phyloP scores from a whole-genome alignment of 2,113 vertebrate species.

The Athene cunicularia region DNA sequence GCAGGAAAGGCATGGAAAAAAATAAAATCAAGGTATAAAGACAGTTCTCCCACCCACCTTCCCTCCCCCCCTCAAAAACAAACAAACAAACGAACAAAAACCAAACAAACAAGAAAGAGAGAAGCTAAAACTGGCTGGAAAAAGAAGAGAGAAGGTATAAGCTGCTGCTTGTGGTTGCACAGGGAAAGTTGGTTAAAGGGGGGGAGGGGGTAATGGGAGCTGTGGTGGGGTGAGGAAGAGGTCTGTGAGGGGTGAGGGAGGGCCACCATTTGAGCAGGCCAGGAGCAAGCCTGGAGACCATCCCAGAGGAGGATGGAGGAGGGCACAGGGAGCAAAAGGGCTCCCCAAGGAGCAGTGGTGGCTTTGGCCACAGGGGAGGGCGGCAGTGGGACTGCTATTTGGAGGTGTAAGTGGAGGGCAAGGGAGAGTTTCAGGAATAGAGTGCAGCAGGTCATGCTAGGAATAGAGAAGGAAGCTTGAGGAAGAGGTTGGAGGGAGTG shows the following conservation, averaged over 20 bases:
- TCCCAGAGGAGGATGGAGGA: neutral
- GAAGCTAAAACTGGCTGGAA: neutral
- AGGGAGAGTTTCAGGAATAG: neutral
- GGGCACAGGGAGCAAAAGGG: neutral
- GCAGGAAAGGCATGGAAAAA: neutral
- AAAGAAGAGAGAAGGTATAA: neutral
- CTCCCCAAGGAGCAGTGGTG: fast-evolving
- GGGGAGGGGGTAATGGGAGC: neutral
- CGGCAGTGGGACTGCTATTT: neutral
- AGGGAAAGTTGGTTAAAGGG: neutral
- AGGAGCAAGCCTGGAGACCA: neutral
- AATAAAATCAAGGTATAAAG: neutral
- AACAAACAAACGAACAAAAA: neutral
- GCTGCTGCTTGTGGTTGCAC: neutral
- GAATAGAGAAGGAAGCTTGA: neutral
- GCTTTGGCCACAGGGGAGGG: neutral
- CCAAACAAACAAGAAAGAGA: neutral
- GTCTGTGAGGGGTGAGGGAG: neutral
- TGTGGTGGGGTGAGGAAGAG: neutral
- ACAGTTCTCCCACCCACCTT: neutral
- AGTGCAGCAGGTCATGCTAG: fast-evolving
- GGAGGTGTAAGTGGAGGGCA: neutral
- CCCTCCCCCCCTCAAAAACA: too few species aligned
- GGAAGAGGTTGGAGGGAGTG: neutral
- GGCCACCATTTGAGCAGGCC: neutral